Base-by-base conservation (phyloP, 2,797 vertebrate genomes). In the Ammospiza maritima region DNA sequence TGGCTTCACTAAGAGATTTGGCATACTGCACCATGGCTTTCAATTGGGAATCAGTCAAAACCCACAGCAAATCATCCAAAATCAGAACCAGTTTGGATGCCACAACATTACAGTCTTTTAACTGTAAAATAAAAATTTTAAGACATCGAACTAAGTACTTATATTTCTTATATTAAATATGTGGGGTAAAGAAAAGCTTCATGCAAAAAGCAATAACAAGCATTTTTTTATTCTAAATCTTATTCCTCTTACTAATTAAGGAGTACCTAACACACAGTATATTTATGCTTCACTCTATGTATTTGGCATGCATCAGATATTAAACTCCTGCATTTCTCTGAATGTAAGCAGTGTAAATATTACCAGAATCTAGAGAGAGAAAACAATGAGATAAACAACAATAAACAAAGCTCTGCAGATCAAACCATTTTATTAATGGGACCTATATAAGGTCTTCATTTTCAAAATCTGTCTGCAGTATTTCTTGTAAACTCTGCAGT, bases 1-100 rank as follows among this genome's bases (percentile, higher is more conserved):
- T 99, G 91, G 98, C 99, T 98, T 99, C 99, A 73, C 99, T 99
- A 66, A 99, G 99, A 89, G 99, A 99, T 97, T 99, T 99, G 91
- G 99, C 99, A 86, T 99, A 99, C 71, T 99, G 99, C 80, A 99
- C 99, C 99, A 99, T 99, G 90, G 99, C 99, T 97, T 99, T 99
- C 93, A 99, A 98, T 95, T 99, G 99, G 23, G 99, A 99, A 98
- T 99, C 99, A 2, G 99, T 99, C 97, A 99, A 98, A 93, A 99
- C 99, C 99, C 99, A 99, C 21, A 99, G 97, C 96, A 99, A 98
- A 96, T 99, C 99, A 93, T 99, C 99, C 98, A 99, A 96, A 97
- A 99, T 98, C 81, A 99, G 98, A 93, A 99, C 97, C 96, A 99
- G 98, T 96, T 99, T 99, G 85, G 99, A 99, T 78, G 99, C 99